phyloP scores from a whole-genome alignment of 2,888 invertebrate species.

The Pseudoips prasinana region DNA sequence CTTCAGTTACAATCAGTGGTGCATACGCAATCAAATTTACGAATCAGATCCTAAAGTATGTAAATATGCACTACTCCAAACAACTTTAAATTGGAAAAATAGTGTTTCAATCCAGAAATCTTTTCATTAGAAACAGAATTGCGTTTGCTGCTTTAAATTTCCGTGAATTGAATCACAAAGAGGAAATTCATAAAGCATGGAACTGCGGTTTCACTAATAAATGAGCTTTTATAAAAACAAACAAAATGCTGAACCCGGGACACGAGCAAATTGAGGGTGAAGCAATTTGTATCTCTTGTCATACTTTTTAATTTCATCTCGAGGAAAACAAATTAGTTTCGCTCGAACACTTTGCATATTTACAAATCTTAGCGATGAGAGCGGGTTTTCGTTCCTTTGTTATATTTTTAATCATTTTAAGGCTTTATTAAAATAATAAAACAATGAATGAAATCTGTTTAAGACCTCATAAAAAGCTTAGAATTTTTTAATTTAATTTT shows the following conservation, averaged over 20 bases:
- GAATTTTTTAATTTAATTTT: slow-evolving; percentile 11
- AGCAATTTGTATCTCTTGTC: slow-evolving; percentile 74
- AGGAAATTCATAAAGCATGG: slow-evolving; percentile 44
- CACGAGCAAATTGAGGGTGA: slow-evolving; percentile 64
- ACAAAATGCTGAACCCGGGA: slow-evolving; percentile 61
- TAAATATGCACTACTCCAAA: too few relatives aligned
- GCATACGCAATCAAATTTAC: too few relatives aligned
- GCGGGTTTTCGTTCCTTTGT: slow-evolving; percentile 42
- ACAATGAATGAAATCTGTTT: slow-evolving; percentile 26
- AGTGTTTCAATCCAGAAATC: too few relatives aligned
- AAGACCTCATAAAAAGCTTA: slow-evolving; percentile 17
- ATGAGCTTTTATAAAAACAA: slow-evolving; percentile 68
- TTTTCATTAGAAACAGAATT: too few relatives aligned
- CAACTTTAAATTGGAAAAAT: too few relatives aligned
- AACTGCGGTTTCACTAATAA: slow-evolving; percentile 63
- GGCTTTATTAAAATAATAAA: slow-evolving; percentile 26
- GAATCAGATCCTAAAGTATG: too few relatives aligned
- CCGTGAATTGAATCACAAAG: slow-evolving; percentile 27
- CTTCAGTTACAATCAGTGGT: too few relatives aligned
- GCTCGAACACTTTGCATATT: slow-evolving; percentile 64
- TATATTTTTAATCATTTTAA: slow-evolving; percentile 36
- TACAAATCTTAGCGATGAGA: slow-evolving; percentile 54
- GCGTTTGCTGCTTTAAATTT: too few relatives aligned
- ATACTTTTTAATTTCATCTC: slow-evolving; percentile 74
- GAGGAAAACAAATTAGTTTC: slow-evolving; percentile 66